A percentile compares a stretch with the other conserved stretches of the same genome.
Conservation (phyloP, 2,113 vertebrate genomes). For the Xenopus tropicalis region DNA sequence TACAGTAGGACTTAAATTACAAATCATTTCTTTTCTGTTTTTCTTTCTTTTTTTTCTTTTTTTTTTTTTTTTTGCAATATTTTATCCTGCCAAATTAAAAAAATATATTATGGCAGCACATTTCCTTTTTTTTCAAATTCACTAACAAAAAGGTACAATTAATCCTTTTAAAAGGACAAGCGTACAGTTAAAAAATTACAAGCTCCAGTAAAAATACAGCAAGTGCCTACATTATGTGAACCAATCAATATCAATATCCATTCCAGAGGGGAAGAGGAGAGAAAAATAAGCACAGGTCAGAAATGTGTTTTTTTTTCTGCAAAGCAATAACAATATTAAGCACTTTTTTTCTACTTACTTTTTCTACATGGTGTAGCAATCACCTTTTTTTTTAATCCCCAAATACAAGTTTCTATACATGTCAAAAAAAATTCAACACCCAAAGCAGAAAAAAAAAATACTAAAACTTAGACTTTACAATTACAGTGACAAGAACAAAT, state of each 20-base stretch:
- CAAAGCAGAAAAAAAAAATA: constrained; percentile 95
- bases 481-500: constrained; percentile 98
- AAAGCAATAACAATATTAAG: constrained; percentile 83
- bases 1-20: constrained; percentile 91
- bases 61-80: constrained; percentile 75
- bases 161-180: constrained; percentile 90
- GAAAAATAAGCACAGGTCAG: constrained; percentile 87
- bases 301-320: constrained; percentile 77
- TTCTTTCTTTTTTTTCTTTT: constrained; percentile 68
- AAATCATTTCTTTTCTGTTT: constrained; percentile 69
- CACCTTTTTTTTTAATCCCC: constrained; percentile 76
- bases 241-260: constrained; percentile 89
- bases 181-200: constrained; percentile 92
- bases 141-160: constrained; percentile 83
- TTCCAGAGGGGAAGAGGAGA: constrained; percentile 68
- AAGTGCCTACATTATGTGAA: constrained; percentile 94
- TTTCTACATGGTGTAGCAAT: constrained; percentile 78
- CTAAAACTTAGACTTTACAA: constrained; percentile 98
- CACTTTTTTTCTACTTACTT: constrained; percentile 80
- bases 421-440: constrained; percentile 84
- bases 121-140: constrained; percentile 84
- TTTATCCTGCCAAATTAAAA: constrained; percentile 90
- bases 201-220: constrained; percentile 93
- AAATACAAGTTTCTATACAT: constrained; percentile 85
- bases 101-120: constrained; percentile 89